Conservation (phyloP, 2,113 vertebrate species). For the Megaceryle maxima region DNA sequence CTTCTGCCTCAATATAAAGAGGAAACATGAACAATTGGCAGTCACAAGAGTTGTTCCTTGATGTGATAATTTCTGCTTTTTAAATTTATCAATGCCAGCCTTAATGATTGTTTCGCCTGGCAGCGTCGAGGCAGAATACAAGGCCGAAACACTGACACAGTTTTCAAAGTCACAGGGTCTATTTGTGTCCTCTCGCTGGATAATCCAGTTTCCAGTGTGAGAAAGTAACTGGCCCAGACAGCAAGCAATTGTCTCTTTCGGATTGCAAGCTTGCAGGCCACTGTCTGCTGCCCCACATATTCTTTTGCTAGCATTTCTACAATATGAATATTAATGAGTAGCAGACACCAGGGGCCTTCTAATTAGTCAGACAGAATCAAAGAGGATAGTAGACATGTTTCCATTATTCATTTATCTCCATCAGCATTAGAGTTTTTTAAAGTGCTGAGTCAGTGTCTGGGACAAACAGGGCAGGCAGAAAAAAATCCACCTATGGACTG, state of each 20-base stretch:
- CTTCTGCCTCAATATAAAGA: not conserved
- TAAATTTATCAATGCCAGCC: not conserved
- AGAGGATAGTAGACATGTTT: not conserved
- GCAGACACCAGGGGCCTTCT: not conserved
- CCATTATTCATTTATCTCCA: conserved; percentile 26
- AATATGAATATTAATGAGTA: conserved; percentile 51
- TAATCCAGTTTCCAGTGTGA: conserved; percentile 22
- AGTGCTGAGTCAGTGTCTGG: conserved; percentile 20
- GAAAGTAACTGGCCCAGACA: conserved; percentile 33
- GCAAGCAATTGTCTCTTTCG: conserved; percentile 31
- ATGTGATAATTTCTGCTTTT: conserved; percentile 1
- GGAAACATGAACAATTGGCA: not conserved
- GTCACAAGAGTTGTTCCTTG: not conserved
- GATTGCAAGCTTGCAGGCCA: conserved; percentile 1
- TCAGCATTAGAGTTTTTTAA: not conserved
- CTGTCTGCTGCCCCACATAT: conserved; percentile 60
- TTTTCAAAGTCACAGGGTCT: conserved; percentile 25
- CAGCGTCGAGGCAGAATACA: not conserved
- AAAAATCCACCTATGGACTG: not conserved
- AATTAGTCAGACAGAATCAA: conserved; percentile 50
- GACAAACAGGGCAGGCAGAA: not conserved
- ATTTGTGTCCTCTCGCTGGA: not conserved
- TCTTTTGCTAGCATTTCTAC: not conserved
- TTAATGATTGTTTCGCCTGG: not conserved
- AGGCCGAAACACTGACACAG: not conserved